Base-by-base conservation (phyloP, 2,888 invertebrate species). In the Syrista parreyssii region DNA sequence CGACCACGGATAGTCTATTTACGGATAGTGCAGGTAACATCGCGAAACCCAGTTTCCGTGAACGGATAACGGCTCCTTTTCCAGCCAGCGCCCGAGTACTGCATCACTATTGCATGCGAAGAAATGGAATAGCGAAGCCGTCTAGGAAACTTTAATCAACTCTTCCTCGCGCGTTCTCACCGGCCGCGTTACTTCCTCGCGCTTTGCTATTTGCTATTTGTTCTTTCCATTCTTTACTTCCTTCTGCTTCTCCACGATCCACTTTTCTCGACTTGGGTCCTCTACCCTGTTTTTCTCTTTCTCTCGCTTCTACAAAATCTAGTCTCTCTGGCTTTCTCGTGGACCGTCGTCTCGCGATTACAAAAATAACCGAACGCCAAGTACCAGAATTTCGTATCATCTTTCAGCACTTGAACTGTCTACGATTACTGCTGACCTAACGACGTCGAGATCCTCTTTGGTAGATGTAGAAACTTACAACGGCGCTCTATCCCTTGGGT, bases 111-210 rank as follows among this genome's bases (percentile, higher is more conserved):
- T 87, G 87, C 88, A 88, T 81, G 83, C 83, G 83, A 81, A 83
- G 85, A 87, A 87, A 87, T 86, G 88, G 87, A 87, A 88, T 87
- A 86, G 86, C 79, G 79, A 84, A 87, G 83, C 83, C 79, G 80
- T 79, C 79, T 78, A 78, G 81, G 79, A 82, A 84, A 86, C 83
- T 86, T 86, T 86, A 86, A 85, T 86, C 77, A 68, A 55, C 55
- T 55, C 55, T 55, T 55, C 23, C 55, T 55, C 23, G 55, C 55
- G 55, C 55, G 0, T 55, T 55, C 55, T 55, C 55, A 55, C 55
- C 9, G 55, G 55, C 55, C 55, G 55, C 23, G 23, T 55, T 55
- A 55, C 55, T 23, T 55, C 15, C 55, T 55, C 23, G 55, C 55
- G 55, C 55, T 55, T 55, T 23, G 23, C 55, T 55, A 23, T 55